Evolutionary conservation across 2,113 vertebrate species (phyloP).

Genomic region (Emydura subglobosa): DNA sequence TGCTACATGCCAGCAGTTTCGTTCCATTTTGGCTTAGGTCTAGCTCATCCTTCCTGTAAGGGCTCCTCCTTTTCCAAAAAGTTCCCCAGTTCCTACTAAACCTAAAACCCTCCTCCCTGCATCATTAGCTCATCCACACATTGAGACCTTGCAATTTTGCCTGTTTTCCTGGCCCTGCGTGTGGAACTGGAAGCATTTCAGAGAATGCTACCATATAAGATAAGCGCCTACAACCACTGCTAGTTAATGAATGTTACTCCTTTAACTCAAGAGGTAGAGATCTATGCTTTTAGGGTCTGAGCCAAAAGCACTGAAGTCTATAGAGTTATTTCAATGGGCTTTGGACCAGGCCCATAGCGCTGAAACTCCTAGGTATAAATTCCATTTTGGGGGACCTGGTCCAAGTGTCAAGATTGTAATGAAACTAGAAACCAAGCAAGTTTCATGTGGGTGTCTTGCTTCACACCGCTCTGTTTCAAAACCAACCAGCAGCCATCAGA

Average conservation of each 20-base stretch:
- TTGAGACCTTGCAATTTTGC: not conserved
- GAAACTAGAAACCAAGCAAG: not conserved
- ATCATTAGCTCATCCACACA: not conserved
- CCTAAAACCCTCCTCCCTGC: not conserved
- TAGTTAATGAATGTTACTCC: not conserved
- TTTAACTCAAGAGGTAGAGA: not conserved
- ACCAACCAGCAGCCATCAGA: conserved; percentile 3
- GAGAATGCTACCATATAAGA: not conserved
- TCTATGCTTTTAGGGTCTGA: not conserved
- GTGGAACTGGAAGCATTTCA: not conserved
- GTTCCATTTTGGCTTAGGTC: not conserved
- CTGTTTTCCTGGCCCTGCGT: not conserved
- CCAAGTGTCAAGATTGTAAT: not conserved
- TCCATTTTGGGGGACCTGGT: not conserved
- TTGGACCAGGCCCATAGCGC: not conserved
- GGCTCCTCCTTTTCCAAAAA: not conserved
- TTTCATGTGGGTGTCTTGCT: not conserved
- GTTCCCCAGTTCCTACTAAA: not conserved
- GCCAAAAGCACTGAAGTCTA: not conserved
- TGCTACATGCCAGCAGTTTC: not conserved
- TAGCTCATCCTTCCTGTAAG: not conserved
- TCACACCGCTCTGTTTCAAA: conserved; percentile 24
- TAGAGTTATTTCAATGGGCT: not conserved
- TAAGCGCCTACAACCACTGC: not conserved
- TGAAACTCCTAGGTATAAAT: not conserved